phyloP scores from a whole-genome alignment of 1,140 invertebrate species.

The Monomorium pharaonis region DNA sequence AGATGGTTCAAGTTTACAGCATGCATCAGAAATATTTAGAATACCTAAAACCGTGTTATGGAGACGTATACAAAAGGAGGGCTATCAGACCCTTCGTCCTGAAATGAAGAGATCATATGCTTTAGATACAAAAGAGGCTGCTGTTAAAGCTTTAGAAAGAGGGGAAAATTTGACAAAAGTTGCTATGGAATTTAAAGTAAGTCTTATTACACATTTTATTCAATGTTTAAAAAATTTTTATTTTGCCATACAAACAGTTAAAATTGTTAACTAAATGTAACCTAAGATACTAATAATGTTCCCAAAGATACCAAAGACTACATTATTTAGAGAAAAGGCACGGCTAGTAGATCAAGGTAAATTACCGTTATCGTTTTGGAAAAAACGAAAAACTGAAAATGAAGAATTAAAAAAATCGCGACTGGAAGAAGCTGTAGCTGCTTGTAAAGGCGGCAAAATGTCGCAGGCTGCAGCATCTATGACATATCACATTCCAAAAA shows the following conservation, averaged over 20 bases:
- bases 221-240: conserved; percentile 18
- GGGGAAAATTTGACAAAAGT: conserved; percentile 87
- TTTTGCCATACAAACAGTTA: neutral
- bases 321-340: conserved; percentile 86
- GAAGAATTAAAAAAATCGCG: conserved; percentile 85
- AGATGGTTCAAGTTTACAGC: conserved; percentile 84
- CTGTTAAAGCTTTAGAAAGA: conserved; percentile 85
- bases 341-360: conserved; percentile 86
- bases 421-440: conserved; percentile 86
- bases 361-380: conserved; percentile 84
- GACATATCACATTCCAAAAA: conserved; percentile 87
- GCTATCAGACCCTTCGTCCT: conserved; percentile 78
- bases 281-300: conserved; percentile 31
- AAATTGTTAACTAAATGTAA: conserved; percentile 9
- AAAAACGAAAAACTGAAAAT: conserved; percentile 84
- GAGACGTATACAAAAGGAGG: conserved; percentile 86
- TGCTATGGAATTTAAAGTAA: conserved; percentile 83
- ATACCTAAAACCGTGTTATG: conserved; percentile 88
- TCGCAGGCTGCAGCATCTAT: conserved; percentile 87
- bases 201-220: neutral
- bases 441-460: conserved; percentile 86
- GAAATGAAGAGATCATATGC: conserved; percentile 84
- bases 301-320: conserved; percentile 88
- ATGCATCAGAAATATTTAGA: conserved; percentile 84
- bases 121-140: conserved; percentile 84